Conservation (phyloP, 2,113 vertebrate genomes). For the Sinocyclocheilus anshuiensis region DNA sequence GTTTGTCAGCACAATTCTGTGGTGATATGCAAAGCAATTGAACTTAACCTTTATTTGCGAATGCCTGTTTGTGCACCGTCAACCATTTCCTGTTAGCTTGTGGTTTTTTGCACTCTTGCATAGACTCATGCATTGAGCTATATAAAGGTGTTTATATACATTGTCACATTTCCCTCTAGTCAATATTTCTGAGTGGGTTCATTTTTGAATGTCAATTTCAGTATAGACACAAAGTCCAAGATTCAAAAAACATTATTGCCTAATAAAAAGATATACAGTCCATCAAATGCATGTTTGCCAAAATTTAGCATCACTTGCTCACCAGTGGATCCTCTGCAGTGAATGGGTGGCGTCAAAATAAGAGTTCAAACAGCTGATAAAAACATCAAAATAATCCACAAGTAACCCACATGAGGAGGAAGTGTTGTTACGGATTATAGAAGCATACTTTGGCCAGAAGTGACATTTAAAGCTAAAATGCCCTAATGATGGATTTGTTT, state of each 20-base stretch:
- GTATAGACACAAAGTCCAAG: not conserved
- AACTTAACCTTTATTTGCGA: conserved; percentile 31
- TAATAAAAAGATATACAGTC: not conserved
- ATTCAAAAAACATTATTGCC: not conserved
- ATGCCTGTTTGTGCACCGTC: conserved; percentile 47
- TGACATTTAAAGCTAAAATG: no score
- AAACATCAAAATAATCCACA: no score
- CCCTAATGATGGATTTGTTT: no score
- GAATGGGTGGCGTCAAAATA: no score
- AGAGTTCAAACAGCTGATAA: no score
- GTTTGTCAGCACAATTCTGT: not conserved
- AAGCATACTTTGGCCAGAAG: no score
- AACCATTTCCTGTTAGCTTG: conserved; percentile 49
- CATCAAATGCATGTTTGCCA: not conserved
- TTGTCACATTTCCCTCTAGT: not conserved
- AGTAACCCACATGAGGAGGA: no score
- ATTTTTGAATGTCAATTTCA: not conserved
- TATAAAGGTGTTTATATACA: not conserved
- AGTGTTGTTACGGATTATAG: no score
- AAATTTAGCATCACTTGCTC: not conserved
- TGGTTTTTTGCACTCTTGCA: conserved; percentile 32
- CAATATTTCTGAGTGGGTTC: not conserved
- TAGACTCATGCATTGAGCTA: not conserved
- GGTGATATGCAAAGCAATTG: not conserved
- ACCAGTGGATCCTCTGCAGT: no score